phyloP scores from a whole-genome alignment of 2,888 invertebrate species.

The Thymelicus sylvestris region DNA sequence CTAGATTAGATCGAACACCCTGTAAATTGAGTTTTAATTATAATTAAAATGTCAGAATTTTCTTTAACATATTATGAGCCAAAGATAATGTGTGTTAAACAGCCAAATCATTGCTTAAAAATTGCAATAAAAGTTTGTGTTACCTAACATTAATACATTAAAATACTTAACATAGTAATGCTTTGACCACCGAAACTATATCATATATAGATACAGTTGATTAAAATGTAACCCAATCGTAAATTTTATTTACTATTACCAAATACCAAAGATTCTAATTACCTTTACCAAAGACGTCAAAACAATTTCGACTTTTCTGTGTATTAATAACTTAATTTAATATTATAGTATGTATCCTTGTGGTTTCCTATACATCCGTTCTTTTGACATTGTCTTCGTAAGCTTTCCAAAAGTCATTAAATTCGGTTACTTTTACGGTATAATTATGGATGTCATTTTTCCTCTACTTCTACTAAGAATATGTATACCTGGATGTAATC shows the following conservation, averaged over 20 bases:
- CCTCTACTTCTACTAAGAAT: conserved; percentile 15
- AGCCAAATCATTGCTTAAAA: too few species aligned
- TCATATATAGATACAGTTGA: too few species aligned
- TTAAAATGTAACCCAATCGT: background rate
- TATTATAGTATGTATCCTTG: background rate
- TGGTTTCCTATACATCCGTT: background rate
- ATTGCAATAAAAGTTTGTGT: too few species aligned
- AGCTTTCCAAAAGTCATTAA: background rate
- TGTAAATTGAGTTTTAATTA: too few species aligned
- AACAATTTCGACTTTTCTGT: background rate
- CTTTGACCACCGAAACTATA: too few species aligned
- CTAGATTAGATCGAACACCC: too few species aligned
- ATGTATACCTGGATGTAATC: conserved; percentile 34
- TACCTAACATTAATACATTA: too few species aligned
- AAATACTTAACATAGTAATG: too few species aligned
- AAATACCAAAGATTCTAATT: background rate
- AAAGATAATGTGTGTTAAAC: too few species aligned
- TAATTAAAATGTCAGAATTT: too few species aligned
- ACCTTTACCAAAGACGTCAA: background rate
- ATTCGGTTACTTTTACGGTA: background rate
- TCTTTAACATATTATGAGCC: too few species aligned
- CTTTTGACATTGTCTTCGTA: background rate
- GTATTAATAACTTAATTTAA: background rate
- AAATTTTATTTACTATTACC: background rate
- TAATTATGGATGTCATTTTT: background rate